A percentile compares a stretch with the other conserved stretches of the same genome.
Conservation (phyloP, 2,797 vertebrate genomes). For the Macrochelys suwanniensis region DNA sequence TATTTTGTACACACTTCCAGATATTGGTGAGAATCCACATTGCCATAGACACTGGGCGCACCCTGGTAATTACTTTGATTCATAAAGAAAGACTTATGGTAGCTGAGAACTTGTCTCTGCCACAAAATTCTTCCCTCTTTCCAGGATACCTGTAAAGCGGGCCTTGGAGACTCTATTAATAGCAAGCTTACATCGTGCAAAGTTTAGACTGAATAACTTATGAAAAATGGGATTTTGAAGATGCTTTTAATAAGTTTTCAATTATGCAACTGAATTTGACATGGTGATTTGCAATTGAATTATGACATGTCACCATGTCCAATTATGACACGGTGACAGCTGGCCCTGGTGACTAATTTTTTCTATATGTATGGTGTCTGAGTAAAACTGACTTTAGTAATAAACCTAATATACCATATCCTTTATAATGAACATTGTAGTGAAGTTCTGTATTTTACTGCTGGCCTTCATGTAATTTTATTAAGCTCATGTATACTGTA, state of each 20-base stretch:
- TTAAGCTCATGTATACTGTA: neutral
- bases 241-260: neutral
- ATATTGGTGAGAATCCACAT: neutral
- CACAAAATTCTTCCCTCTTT: neutral
- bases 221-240: neutral
- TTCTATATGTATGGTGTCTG: neutral
- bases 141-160: neutral
- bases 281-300: neutral
- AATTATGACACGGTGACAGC: neutral
- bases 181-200: neutral
- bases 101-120: neutral
- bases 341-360: neutral
- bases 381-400: neutral
- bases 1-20: neutral
- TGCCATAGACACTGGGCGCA: neutral
- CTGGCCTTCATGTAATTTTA: neutral
- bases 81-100: neutral
- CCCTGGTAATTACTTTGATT: neutral
- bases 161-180: no score
- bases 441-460: neutral
- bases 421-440: neutral
- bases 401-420: neutral
- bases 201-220: neutral
- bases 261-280: neutral
- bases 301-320: no score